phyloP scores from a whole-genome alignment of 2,888 invertebrate genomes.

The Hofmannophila pseudospretella region DNA sequence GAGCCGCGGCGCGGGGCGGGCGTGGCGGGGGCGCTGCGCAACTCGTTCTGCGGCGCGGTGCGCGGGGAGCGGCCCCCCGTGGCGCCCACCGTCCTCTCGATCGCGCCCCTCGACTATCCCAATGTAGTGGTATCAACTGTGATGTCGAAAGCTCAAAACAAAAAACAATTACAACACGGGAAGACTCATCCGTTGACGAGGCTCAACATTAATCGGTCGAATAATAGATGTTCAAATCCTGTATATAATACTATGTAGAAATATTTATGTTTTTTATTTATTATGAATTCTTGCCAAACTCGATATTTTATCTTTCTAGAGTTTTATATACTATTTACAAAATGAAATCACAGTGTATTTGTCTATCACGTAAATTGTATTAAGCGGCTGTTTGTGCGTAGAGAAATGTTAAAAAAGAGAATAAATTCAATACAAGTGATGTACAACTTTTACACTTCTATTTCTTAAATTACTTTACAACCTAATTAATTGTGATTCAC shows the following conservation, averaged over 20 bases:
- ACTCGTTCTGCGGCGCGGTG: conserved; percentile 37
- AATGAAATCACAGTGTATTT: conserved; percentile 73
- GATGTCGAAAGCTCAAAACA: conserved; percentile 84
- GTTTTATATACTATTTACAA: conserved; percentile 76
- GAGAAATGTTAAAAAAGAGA: conserved; percentile 65
- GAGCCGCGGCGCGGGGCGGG: conserved; percentile 29
- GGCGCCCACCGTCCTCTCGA: conserved; percentile 55
- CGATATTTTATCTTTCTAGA: conserved; percentile 76
- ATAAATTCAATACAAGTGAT: conserved; percentile 72
- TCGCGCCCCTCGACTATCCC: conserved; percentile 66
- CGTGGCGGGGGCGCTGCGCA: conserved; percentile 24
- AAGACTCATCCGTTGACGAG: conserved; percentile 94
- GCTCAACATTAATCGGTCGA: conserved; percentile 87
- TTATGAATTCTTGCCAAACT: conserved; percentile 78
- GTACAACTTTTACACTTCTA: conserved; percentile 62
- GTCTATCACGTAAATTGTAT: conserved; percentile 69
- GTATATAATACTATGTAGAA: conserved; percentile 94
- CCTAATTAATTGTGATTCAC: no score
- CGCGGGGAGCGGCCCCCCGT: conserved; percentile 50
- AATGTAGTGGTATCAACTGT: conserved; percentile 82
- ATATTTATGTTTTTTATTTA: conserved; percentile 71
- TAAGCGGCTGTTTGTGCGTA: conserved; percentile 71
- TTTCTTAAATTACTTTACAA: conserved; percentile 20
- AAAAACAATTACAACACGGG: conserved; percentile 92
- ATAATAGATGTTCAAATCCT: conserved; percentile 84